Conservation (phyloP, 1,140 invertebrate genomes). For the Mamestra configurata region DNA sequence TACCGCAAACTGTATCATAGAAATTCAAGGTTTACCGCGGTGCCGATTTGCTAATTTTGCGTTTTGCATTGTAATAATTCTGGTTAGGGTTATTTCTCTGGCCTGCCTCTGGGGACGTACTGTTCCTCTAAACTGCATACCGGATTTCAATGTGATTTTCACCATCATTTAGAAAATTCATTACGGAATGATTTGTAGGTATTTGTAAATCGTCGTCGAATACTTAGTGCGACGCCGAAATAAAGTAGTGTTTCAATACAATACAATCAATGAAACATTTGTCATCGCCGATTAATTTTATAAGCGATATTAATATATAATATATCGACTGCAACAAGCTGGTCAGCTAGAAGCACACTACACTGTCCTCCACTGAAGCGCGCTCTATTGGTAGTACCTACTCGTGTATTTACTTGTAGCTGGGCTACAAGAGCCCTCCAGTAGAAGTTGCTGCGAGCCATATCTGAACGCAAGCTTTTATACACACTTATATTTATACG, state of each 20-base stretch:
- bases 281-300: too few relatives aligned
- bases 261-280: too few relatives aligned
- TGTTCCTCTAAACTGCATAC: too few relatives aligned
- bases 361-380: conserved; percentile 23
- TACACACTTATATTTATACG: not conserved
- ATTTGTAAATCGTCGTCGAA: too few relatives aligned
- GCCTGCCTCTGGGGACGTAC: too few relatives aligned
- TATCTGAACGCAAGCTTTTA: not conserved
- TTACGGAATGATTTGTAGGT: too few relatives aligned
- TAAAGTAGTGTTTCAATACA: too few relatives aligned
- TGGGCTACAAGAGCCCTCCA: not conserved
- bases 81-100: not conserved
- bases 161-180: too few relatives aligned
- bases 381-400: conserved; percentile 10
- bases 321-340: not conserved
- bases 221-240: too few relatives aligned
- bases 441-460: not conserved
- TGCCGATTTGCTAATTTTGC: conserved; percentile 8
- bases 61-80: not conserved
- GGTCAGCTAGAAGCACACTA: not conserved
- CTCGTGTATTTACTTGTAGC: not conserved
- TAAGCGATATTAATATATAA: too few relatives aligned
- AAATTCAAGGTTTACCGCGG: conserved; percentile 23
- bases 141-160: too few relatives aligned
- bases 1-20: conserved; percentile 29